Base-by-base conservation (phyloP, 2,797 vertebrate genomes). In the Acrossocheilus wenchowensis region DNA sequence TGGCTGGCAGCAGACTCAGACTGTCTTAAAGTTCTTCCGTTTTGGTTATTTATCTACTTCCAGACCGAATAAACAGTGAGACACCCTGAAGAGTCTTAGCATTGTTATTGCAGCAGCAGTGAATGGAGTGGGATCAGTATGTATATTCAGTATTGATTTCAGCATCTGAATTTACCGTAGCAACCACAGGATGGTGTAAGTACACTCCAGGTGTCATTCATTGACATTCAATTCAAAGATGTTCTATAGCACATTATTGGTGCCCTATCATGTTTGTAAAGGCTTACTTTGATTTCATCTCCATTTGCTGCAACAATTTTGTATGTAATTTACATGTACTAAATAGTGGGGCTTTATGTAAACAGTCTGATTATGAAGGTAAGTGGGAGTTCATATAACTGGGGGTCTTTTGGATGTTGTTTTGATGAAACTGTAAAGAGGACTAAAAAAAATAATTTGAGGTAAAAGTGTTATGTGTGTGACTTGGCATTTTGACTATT, bases 91-190 rank as follows among this genome's bases (percentile, higher is more conserved):
- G 15, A 69, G 26, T 74, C 17, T 34, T 83, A 15, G 39, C 7
- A 74, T 74, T 83, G n/a, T 7, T 74, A 45, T 30, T 73, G 9
- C 36, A 60, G 34, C 15, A n/a, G 21, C 30, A 50, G 15, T 74
- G 30, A 75, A 66, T 50, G 72, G 14, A 50, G 60, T 39, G 45
- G 7, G 34, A 68, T 68, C 6, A 17, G 69, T 69, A 52, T 81
- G 64, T 84, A 74, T 62, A 75, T 74, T 45, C 71, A 78, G 36
- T 54, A 84, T 43, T 78, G 30, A 71, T 85, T 78, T 79, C 77
- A 85, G 75, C 62, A 78, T 84, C 74, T 72, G 83, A 54, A 69
- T 79, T 85, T 79, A 85, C 23, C 9, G 1, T 71, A 71, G 64
- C 48, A 78, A 23, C 74, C 83, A 85, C 64, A 79, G 64, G 66